Percentiles rank a stretch among this genome's conserved stretches.
These are phyloP conservation scores for Caenorhabditis afra DNA, from an alignment of 2,888 invertebrate species.

Conservation along the genomic window DNA sequence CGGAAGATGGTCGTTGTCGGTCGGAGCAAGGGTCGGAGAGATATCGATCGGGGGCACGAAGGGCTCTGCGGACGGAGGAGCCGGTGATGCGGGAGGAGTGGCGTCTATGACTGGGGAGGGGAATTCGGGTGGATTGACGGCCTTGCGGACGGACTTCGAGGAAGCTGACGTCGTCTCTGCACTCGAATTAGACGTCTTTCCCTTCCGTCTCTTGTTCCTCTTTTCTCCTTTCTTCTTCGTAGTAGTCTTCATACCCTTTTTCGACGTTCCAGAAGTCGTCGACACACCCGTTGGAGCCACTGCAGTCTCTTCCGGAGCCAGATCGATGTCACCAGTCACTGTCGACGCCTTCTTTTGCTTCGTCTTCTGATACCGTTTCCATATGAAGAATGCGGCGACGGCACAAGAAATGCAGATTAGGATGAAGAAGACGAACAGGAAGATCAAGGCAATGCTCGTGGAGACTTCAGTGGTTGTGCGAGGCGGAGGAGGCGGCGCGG, in stretches of 20 bases:
- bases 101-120: not conserved
- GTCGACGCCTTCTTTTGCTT: not conserved
- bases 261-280: not conserved
- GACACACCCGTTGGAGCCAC: too few species aligned
- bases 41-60: too few species aligned
- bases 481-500: not conserved
- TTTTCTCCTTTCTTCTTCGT: not conserved
- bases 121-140: not conserved
- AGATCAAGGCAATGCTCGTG: not conserved
- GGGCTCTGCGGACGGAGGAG: too few species aligned
- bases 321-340: not conserved
- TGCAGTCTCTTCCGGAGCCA: not conserved
- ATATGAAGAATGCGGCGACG: not conserved
- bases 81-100: too few species aligned
- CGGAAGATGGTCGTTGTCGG: too few species aligned
- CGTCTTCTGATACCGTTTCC: too few species aligned
- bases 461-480: not conserved
- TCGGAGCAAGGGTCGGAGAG: too few species aligned
- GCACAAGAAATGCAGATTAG: not conserved
- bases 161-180: not conserved
- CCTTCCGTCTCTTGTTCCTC: constrained; percentile 5
- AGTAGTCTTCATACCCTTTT: not conserved
- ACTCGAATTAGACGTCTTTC: not conserved
- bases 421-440: not conserved
- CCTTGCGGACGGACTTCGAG: not conserved